phyloP scores from a whole-genome alignment of 2,888 invertebrate species.

The Limnephilus rhombicus region DNA sequence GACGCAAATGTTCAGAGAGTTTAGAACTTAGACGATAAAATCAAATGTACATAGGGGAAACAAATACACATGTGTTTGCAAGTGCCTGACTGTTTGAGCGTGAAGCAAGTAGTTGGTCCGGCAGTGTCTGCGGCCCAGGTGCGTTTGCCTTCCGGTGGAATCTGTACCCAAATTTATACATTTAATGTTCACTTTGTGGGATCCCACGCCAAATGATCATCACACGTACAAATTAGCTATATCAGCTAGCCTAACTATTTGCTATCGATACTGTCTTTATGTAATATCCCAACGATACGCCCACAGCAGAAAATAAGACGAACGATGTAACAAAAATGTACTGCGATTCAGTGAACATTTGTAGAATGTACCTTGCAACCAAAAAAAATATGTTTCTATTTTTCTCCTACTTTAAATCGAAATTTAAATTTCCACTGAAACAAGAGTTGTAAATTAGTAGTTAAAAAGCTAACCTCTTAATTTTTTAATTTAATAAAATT shows the following conservation, averaged over 20 bases:
- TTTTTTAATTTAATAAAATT: too few species aligned
- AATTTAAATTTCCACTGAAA: too few species aligned
- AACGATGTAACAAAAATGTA: too few species aligned
- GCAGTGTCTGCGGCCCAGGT: constrained; percentile 49
- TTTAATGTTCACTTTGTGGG: constrained; percentile 60
- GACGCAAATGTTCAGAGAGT: not conserved
- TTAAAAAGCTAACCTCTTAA: too few species aligned
- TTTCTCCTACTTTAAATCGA: too few species aligned
- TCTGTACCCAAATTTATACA: constrained; percentile 61
- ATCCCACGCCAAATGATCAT: constrained; percentile 39
- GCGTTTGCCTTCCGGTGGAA: constrained; percentile 48
- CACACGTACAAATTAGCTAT: not conserved
- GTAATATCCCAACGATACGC: not conserved
- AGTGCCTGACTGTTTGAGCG: not conserved
- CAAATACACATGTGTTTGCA: constrained; percentile 4
- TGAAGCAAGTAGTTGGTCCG: constrained; percentile 7
- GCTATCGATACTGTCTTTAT: not conserved
- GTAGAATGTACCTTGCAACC: too few species aligned
- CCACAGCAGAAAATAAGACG: too few species aligned
- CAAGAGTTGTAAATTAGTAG: too few species aligned
- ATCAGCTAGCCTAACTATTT: not conserved
- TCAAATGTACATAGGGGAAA: constrained; percentile 12
- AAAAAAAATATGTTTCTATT: too few species aligned
- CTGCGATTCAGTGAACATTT: too few species aligned
- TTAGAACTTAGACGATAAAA: constrained; percentile 30